Conservation (phyloP, 2,888 invertebrate species). For the Drosophila algonquin region DNA sequence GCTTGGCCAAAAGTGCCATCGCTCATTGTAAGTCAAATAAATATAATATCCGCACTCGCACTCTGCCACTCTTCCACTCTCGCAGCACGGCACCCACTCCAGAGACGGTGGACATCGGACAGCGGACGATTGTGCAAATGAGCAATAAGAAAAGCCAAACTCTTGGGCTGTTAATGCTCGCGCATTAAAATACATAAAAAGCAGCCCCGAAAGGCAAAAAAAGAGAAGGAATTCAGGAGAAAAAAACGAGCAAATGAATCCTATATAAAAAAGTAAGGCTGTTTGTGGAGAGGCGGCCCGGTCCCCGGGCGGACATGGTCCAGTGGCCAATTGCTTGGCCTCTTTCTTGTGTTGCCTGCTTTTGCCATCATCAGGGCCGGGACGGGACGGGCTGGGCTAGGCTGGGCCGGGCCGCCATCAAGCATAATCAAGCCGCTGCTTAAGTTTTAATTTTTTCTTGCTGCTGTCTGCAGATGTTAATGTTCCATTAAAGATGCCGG, state of each 20-base stretch:
- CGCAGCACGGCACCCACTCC: no score
- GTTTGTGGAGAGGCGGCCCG: slow-evolving; percentile 34
- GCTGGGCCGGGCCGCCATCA: slow-evolving; percentile 46
- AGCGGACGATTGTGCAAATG: slow-evolving; percentile 58
- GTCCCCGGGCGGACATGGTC: slow-evolving; percentile 49
- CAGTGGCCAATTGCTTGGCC: slow-evolving; percentile 44
- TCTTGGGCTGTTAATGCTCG: slow-evolving; percentile 68
- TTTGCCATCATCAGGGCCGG: slow-evolving; percentile 25
- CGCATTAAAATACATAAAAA: slow-evolving; percentile 59
- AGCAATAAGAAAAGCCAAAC: slow-evolving; percentile 70
- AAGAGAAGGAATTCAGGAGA: slow-evolving; percentile 50
- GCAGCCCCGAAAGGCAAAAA: slow-evolving; percentile 53
- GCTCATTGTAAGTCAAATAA: slow-evolving; percentile 36
- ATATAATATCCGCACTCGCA: slow-evolving; percentile 23
- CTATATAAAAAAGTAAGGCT: slow-evolving; percentile 28
- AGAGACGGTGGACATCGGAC: slow-evolving; percentile 24
- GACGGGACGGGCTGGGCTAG: no score
- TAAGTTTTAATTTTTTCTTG: slow-evolving; percentile 35
- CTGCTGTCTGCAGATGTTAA: slow-evolving; percentile 32
- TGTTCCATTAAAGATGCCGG: slow-evolving; percentile 42
- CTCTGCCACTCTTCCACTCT: not conserved
- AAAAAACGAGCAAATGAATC: slow-evolving; percentile 59
- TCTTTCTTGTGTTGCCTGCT: slow-evolving; percentile 1
- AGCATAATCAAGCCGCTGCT: slow-evolving; percentile 60
- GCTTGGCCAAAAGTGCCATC: slow-evolving; percentile 37